phyloP scores from a whole-genome alignment of 2,113 vertebrate species.

The Archocentrus centrarchus region DNA sequence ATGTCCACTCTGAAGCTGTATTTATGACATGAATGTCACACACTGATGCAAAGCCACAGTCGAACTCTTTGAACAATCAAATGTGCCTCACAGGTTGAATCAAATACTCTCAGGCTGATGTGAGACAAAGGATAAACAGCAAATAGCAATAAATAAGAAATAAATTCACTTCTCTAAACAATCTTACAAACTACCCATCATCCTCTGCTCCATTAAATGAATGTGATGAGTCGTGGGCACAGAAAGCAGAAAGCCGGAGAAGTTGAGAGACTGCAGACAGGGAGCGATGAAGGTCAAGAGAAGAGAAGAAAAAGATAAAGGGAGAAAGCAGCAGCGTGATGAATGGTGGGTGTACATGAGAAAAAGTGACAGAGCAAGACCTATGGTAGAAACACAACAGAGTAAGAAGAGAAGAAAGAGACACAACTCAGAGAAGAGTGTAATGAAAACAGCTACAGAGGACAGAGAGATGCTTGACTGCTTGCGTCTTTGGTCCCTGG shows the following conservation, averaged over 20 bases:
- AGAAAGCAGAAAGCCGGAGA: neutral
- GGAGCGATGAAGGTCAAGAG: neutral
- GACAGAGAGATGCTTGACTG: constrained; percentile 63
- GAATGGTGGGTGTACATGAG: neutral
- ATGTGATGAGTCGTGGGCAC: neutral
- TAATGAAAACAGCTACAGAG: constrained; percentile 43
- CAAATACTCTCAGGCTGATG: neutral
- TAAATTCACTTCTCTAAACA: constrained; percentile 22
- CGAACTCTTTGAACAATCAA: constrained; percentile 12
- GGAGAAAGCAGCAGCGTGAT: constrained; percentile 11
- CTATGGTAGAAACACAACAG: neutral
- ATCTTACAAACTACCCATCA: neutral
- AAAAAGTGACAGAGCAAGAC: constrained; percentile 15
- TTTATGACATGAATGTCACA: neutral
- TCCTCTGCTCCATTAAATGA: neutral
- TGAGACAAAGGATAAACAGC: neutral
- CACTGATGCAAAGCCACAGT: neutral
- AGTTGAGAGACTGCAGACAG: neutral
- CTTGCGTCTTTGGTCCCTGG: constrained; percentile 65
- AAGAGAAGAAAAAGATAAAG: constrained; percentile 14
- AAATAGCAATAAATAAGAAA: neutral
- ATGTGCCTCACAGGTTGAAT: neutral
- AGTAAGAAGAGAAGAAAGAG: constrained; percentile 39
- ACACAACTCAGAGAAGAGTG: constrained; percentile 38
- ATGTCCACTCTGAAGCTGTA: neutral